Percentiles rank a stretch among this genome's conserved stretches.
phyloP scores from a whole-genome alignment of 2,797 vertebrate genomes.

The Lithobates pipiens region DNA sequence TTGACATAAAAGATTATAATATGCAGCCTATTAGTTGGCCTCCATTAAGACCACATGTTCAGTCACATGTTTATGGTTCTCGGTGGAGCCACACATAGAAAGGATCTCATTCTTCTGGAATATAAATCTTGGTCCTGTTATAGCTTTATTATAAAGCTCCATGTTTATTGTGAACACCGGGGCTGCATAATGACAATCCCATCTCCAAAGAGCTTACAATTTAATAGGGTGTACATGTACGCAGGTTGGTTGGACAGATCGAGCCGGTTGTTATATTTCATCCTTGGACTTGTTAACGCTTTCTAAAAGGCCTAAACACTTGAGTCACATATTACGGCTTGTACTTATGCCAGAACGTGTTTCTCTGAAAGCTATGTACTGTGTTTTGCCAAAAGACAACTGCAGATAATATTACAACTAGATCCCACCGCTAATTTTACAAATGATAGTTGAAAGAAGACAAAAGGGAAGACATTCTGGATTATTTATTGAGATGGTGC shows the following conservation, averaged over 20 bases:
- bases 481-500: not conserved
- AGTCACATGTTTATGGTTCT: slow-evolving; percentile 54
- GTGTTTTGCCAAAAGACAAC: not conserved
- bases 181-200: slow-evolving; percentile 23
- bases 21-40: slow-evolving; percentile 38
- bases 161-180: slow-evolving; percentile 20
- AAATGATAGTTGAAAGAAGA: not conserved
- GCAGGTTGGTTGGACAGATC: not conserved
- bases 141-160: slow-evolving; percentile 32
- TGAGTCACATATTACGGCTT: slow-evolving; percentile 8
- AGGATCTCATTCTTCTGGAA: slow-evolving; percentile 32
- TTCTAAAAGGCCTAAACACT: slow-evolving; percentile 24
- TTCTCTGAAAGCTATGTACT: not conserved
- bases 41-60: slow-evolving; percentile 56
- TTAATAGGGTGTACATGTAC: slow-evolving; percentile 37
- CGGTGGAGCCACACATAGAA: slow-evolving; percentile 26
- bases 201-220: slow-evolving; percentile 43
- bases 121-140: slow-evolving; percentile 48
- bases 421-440: not conserved
- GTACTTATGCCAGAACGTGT: not conserved
- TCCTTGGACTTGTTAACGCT: slow-evolving; percentile 4
- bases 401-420: not conserved
- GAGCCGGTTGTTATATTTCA: not conserved
- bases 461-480: not conserved
- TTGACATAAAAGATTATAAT: slow-evolving; percentile 53